A percentile compares a stretch with the other conserved stretches of the same genome.
phyloP scores from a whole-genome alignment of 1,140 invertebrate species.

The Drosophila santomea region DNA sequence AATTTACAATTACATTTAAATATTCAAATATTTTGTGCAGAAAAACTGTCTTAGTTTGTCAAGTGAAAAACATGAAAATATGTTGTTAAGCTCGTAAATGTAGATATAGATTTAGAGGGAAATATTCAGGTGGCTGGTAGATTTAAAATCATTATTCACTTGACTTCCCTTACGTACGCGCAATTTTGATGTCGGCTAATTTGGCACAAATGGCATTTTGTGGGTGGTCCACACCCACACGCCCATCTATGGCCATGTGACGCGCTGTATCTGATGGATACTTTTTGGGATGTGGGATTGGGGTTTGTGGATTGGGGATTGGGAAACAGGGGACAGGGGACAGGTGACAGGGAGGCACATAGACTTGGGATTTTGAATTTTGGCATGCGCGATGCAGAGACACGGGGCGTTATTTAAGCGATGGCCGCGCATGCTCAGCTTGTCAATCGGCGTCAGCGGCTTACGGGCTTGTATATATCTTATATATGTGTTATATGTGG shows the following conservation, averaged over 20 bases:
- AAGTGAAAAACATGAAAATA: background rate
- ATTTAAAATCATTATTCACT: background rate
- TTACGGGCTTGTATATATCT: constrained; percentile 3
- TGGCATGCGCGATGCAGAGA: constrained; percentile 66
- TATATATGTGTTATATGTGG: background rate
- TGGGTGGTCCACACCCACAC: constrained; percentile 34
- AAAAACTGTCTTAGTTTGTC: too few species aligned
- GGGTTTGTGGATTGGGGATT: background rate
- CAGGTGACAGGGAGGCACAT: background rate
- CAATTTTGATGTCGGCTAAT: background rate
- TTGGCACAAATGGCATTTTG: constrained; percentile 1
- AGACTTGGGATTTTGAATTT: constrained; percentile 22
- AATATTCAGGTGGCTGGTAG: background rate
- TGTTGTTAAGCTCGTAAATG: too few species aligned
- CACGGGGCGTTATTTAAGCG: constrained; percentile 64
- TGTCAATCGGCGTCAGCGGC: constrained; percentile 45
- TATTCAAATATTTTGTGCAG: too few species aligned
- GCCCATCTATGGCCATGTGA: constrained; percentile 53
- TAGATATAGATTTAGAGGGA: background rate
- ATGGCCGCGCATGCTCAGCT: constrained; percentile 65
- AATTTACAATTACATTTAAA: too few species aligned
- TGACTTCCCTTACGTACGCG: background rate
- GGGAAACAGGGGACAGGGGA: constrained; percentile 9
- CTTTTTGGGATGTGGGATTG: constrained; percentile 6
- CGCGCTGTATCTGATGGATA: constrained; percentile 32